These are phyloP conservation scores for Lepidochitona cinerea DNA, from an alignment of 2,888 invertebrate species.

Conservation along the genomic window DNA sequence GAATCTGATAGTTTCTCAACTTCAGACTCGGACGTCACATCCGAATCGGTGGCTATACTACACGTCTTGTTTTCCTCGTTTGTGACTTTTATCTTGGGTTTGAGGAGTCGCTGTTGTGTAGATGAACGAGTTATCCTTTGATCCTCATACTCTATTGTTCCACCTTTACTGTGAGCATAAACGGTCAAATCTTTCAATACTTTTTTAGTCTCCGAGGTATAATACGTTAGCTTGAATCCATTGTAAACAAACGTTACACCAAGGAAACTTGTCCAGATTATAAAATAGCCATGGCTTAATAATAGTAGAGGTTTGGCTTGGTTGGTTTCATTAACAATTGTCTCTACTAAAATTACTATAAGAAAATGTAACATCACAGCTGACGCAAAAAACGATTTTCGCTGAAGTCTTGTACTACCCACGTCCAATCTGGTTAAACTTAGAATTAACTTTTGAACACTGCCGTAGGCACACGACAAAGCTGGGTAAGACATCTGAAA, in stretches of 20 bases:
- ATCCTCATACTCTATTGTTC: constrained; percentile 4
- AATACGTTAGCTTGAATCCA: constrained; percentile 73
- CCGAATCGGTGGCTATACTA: constrained; percentile 64
- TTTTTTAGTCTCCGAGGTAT: constrained; percentile 34
- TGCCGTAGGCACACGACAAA: constrained; percentile 75
- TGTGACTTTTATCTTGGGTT: constrained; percentile 71
- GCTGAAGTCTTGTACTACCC: constrained; percentile 73
- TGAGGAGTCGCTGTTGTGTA: constrained; percentile 71
- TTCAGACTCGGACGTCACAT: background rate
- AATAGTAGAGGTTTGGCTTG: constrained; percentile 52
- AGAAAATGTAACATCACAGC: constrained; percentile 75
- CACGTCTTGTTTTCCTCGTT: constrained; percentile 71
- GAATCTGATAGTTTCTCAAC: background rate
- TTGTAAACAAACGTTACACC: constrained; percentile 75
- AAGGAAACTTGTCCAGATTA: constrained; percentile 74
- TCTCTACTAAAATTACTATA: constrained; percentile 71
- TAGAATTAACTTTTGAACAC: constrained; percentile 75
- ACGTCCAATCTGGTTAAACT: constrained; percentile 75
- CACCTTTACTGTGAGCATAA: constrained; percentile 50
- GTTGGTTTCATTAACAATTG: constrained; percentile 70
- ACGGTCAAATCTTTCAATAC: constrained; percentile 36
- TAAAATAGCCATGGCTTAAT: constrained; percentile 74
- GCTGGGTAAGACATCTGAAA: constrained; percentile 76
- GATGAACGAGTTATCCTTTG: constrained; percentile 17
- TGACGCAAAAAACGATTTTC: constrained; percentile 58